Evolutionary conservation across 2,113 vertebrate species (phyloP), one percentile per base, ranked within the genome.

Genomic region (Budorcas taxicolor): DNA sequence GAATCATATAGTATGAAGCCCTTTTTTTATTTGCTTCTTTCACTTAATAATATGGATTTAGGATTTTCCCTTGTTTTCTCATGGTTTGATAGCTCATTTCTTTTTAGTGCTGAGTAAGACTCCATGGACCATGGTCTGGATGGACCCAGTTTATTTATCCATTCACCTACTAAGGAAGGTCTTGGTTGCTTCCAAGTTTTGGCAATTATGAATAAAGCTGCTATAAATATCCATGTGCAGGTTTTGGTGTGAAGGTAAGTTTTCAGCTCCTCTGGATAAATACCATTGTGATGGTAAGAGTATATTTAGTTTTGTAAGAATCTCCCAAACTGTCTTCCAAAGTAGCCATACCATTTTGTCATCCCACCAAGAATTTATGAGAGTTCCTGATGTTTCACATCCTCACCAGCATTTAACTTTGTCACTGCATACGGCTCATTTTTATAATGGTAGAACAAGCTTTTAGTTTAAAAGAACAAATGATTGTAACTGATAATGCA

Each of bases 381-480:
- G 33, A 52, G 3, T 64, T 94, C 19, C 71, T 87, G 27, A 7
- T 52, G 55, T 57, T 87, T 57, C 45, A 80, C 1, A 62, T 52
- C 67, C 55, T 53, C n/a, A 33, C 9, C 25, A 80, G 71, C 45
- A 43, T 53, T 88, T 87, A 74, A 21, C 53, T 23, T 33, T 88
- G n/a, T 94, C 19, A 81, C n/a, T n/a, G 47, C 53, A 74, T 60
- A 84, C 0, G 10, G 14, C 3, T 82, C 3, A 93, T 45, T 95
- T 97, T 96, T 91, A 47, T 40, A 76, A 93, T 58, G 45, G 53
- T 21, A 52, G 43, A 78, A 71, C 13, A 53, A 43, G 19, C 6
- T 94, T 96, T 91, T 89, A 95, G 2, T 52, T 83, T 81, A 89
- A 55, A 93, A 33, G 13, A 91, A 83, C 45, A 95, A 93, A 82